Evolutionary conservation across 2,113 vertebrate genomes (phyloP).

Genomic region (Pachycephala philippinensis): DNA sequence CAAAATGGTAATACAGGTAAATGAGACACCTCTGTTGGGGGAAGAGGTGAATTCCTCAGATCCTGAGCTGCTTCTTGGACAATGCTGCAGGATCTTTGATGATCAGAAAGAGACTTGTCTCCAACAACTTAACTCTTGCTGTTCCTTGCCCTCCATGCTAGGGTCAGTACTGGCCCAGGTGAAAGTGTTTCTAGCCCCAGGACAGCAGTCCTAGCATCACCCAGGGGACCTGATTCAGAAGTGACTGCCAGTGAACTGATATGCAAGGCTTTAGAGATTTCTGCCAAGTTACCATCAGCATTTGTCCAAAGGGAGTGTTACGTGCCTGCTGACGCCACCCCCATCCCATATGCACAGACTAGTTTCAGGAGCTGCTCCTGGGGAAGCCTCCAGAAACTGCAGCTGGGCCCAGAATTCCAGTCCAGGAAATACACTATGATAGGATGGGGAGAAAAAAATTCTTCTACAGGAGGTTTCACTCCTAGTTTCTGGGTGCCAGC

Average conservation of each 20-base stretch:
- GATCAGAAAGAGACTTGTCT: background rate
- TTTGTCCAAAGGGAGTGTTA: background rate
- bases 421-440: background rate
- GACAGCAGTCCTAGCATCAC: background rate
- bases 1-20: background rate
- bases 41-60: background rate
- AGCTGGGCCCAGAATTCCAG: background rate
- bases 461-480: background rate
- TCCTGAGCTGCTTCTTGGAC: background rate
- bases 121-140: background rate
- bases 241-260: background rate
- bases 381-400: background rate
- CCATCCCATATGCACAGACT: background rate
- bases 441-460: background rate
- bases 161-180: background rate
- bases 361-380: background rate
- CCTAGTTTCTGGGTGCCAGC: background rate
- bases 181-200: background rate
- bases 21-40: background rate
- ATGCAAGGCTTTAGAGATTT: background rate
- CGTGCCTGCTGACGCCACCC: background rate
- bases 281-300: background rate
- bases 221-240: background rate
- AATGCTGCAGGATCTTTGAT: background rate
- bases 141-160: background rate